Base-by-base conservation (phyloP, 2,797 vertebrate species). In the Enteromius fasciolatus region DNA sequence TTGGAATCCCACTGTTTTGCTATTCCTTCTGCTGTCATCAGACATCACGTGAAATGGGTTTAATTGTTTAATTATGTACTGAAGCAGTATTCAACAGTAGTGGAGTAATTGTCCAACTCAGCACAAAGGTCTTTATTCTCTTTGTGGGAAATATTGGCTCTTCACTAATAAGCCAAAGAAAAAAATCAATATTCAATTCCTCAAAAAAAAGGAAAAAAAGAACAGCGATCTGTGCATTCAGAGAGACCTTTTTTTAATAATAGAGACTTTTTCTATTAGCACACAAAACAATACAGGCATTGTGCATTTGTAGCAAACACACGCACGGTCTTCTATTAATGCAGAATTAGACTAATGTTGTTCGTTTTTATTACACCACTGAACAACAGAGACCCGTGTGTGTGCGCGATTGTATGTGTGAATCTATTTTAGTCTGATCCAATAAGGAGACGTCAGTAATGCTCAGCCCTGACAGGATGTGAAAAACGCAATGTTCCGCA, bases 391-490 rank as follows among this genome's bases (percentile, higher is more conserved):
- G 64, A 68, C n/a, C 68, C 18, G 20, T 76, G 84, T 59, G 70
- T 41, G 76, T 61, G 83, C 54, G 68, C 78, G 81, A 50, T 69
- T 82, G 61, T 81, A 48, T 70, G 59, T 78, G 75, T 80, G 87
- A 80, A 89, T 90, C 88, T 80, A 90, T 87, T 80, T 12, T 46
- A 80, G 89, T 76, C 84, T 89, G 81, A 87, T 90, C 88, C 88
- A 90, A 88, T 90, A 88, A 90, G 80, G 84, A 88, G 86, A 88
- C 84, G 87, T 90, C 90, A 90, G 90, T 86, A 87, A 89, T 85
- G 88, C 81, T 84, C 85, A 87, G 84, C 77, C 20, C 79, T 85
- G 87, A 89, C 88, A 90, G 87, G 64, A 82, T 88, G 87, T 76
- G 87, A 90, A 89, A 90, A 89, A 91, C 81, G 85, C 88, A 90